Evolutionary conservation across 2,797 vertebrate genomes (phyloP).

Genomic region (Molossus alvarezi): DNA sequence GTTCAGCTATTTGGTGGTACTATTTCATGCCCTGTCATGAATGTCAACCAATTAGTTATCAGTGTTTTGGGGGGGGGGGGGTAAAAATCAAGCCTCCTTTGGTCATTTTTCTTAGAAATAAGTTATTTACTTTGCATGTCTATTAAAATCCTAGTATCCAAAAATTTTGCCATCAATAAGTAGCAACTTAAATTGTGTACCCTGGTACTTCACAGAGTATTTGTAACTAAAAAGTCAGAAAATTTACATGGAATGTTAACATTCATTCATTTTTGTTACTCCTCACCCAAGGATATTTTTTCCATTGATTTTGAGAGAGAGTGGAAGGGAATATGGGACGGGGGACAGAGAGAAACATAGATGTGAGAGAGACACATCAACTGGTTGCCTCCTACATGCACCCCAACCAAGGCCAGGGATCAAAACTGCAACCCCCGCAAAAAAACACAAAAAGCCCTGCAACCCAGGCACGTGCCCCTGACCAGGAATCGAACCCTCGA

Average conservation of each 20-base stretch:
- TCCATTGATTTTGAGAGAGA: too few species aligned
- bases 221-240: slow-evolving; percentile 55
- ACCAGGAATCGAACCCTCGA: too few species aligned
- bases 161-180: slow-evolving; percentile 64
- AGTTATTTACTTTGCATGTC: slow-evolving; percentile 65
- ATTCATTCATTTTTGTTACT: neutral
- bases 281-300: too few species aligned
- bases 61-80: neutral
- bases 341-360: too few species aligned
- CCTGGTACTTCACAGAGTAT: slow-evolving; percentile 64
- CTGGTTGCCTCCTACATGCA: too few species aligned
- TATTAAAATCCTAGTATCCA: slow-evolving; percentile 68
- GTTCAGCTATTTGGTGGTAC: slow-evolving; percentile 1
- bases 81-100: slow-evolving; percentile 56
- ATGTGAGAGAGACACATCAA: too few species aligned
- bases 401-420: too few species aligned
- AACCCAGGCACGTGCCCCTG: too few species aligned
- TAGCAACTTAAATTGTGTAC: slow-evolving; percentile 62
- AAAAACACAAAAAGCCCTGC: too few species aligned
- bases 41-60: slow-evolving; percentile 7
- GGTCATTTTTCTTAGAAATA: slow-evolving; percentile 46
- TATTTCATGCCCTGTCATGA: neutral
- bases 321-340: too few species aligned
- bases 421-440: too few species aligned
- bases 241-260: slow-evolving; percentile 64